Evolutionary conservation across 1,140 invertebrate species (phyloP).

Genomic region (Euglossa dilemma): DNA sequence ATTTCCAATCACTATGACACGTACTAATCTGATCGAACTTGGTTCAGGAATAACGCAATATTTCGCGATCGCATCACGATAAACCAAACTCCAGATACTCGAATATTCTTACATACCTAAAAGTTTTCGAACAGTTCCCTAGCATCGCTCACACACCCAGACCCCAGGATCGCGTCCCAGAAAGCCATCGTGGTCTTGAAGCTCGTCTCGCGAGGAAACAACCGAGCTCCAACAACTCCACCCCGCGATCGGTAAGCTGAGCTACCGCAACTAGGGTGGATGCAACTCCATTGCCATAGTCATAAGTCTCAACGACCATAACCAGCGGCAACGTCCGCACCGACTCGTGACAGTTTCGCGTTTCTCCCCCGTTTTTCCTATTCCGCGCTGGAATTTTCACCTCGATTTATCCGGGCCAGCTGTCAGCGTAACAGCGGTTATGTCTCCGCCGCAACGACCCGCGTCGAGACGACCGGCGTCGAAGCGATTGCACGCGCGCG

Average conservation of each 20-base stretch:
- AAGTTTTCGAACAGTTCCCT: neutral
- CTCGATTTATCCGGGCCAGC: constrained; percentile 54
- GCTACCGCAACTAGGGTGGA: constrained; percentile 13
- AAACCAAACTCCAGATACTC: no score
- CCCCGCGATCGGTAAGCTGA: constrained; percentile 5
- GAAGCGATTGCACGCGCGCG: neutral
- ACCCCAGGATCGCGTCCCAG: neutral
- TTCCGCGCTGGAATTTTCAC: constrained; percentile 52
- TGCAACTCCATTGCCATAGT: constrained; percentile 15
- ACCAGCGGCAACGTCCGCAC: constrained; percentile 33
- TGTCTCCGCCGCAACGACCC: constrained; percentile 10
- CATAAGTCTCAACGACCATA: constrained; percentile 45
- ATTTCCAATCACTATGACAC: no score
- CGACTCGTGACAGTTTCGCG: constrained; percentile 41
- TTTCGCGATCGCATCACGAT: no score
- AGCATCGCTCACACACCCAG: neutral
- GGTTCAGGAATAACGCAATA: no score
- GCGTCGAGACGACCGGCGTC: constrained; percentile 22
- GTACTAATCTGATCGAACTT: no score
- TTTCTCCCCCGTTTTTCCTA: constrained; percentile 17
- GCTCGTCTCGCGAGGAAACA: neutral
- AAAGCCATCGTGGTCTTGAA: neutral
- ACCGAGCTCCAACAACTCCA: neutral
- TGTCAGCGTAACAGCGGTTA: constrained; percentile 41
- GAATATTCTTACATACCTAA: neutral